Conservation (phyloP, 2,113 vertebrate species). For the human region DNA sequence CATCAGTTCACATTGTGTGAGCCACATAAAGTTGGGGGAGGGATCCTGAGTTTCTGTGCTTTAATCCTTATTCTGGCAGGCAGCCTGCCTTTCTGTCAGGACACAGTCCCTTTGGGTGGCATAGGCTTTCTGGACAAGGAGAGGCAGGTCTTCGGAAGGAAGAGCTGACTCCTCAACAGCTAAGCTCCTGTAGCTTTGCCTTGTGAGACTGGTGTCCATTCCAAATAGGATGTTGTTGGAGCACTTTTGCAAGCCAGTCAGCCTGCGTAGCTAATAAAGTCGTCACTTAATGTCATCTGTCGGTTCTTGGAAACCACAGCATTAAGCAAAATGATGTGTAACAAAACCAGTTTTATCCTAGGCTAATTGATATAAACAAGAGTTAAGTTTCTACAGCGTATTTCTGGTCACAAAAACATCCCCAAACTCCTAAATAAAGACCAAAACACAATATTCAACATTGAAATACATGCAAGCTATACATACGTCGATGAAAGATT, state of each 20-base stretch:
- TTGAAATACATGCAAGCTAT: background rate
- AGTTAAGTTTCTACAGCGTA: background rate
- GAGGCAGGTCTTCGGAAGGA: background rate
- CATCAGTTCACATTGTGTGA: background rate
- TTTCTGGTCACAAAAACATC: background rate
- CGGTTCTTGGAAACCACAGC: background rate
- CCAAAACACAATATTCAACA: background rate
- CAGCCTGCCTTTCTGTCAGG: background rate
- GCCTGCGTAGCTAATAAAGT: background rate
- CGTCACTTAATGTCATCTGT: background rate
- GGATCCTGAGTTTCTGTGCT: fast-evolving
- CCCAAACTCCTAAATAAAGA: background rate
- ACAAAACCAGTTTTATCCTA: background rate
- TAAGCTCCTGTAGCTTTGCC: slow-evolving; percentile 1
- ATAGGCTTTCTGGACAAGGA: background rate
- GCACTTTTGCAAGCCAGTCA: slow-evolving; percentile 1
- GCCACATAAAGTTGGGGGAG: background rate
- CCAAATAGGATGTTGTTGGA: slow-evolving; percentile 51
- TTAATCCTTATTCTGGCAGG: background rate
- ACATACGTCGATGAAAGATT: background rate
- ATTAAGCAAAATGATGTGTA: background rate
- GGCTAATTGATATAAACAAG: background rate
- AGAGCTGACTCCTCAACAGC: slow-evolving; percentile 33
- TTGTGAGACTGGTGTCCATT: background rate
- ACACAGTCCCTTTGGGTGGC: background rate